phyloP scores from a whole-genome alignment of 2,888 invertebrate genomes.

The Elmis aenea region DNA sequence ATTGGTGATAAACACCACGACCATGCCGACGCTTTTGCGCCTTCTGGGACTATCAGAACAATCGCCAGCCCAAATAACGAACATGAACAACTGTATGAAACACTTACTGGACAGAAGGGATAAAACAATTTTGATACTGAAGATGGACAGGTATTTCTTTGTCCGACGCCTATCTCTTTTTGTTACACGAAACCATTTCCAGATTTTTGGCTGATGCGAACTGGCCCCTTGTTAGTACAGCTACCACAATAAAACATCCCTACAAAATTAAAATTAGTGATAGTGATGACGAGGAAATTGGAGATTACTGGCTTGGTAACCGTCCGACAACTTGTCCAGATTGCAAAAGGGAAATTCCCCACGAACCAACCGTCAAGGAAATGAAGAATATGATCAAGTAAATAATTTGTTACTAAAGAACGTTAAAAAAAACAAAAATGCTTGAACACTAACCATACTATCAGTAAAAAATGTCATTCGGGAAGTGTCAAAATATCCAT shows the following conservation, averaged over 20 bases:
- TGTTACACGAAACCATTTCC: not conserved
- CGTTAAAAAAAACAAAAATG: too few relatives aligned
- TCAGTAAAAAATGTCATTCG: too few relatives aligned
- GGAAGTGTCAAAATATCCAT: too few relatives aligned
- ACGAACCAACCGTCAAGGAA: slow-evolving; percentile 55
- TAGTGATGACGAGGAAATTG: slow-evolving; percentile 49
- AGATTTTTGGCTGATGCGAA: slow-evolving; percentile 58
- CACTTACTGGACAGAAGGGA: slow-evolving; percentile 49
- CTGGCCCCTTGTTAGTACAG: slow-evolving; percentile 54
- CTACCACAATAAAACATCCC: slow-evolving; percentile 55
- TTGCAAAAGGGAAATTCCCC: slow-evolving; percentile 53
- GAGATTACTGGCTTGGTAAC: slow-evolving; percentile 46
- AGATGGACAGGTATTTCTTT: slow-evolving; percentile 50
- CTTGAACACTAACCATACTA: too few relatives aligned
- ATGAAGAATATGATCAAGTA: slow-evolving; percentile 39
- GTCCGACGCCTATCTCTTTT: not conserved
- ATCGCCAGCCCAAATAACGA: slow-evolving; percentile 51
- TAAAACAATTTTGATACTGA: slow-evolving; percentile 53
- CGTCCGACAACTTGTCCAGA: slow-evolving; percentile 53
- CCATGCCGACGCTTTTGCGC: slow-evolving; percentile 5
- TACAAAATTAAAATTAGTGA: slow-evolving; percentile 49
- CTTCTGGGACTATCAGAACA: slow-evolving; percentile 14
- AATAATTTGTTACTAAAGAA: not conserved
- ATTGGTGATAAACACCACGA: slow-evolving; percentile 11
- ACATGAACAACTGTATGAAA: slow-evolving; percentile 54